phyloP scores from a whole-genome alignment of 2,888 invertebrate genomes.

The Polietes domitor region DNA sequence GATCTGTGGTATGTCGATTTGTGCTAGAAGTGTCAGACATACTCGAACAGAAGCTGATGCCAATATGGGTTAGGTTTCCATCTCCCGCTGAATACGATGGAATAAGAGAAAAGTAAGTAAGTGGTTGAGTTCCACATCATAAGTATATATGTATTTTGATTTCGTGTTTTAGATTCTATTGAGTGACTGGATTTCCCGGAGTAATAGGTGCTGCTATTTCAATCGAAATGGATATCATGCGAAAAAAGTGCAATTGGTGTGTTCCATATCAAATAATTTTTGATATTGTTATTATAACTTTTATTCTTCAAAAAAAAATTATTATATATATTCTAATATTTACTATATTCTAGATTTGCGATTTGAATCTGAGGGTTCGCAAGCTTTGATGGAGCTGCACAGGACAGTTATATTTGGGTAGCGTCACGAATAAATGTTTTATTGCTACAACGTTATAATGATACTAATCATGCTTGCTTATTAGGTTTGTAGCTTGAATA shows the following conservation, averaged over 20 bases:
- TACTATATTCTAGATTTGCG: slow-evolving; percentile 18
- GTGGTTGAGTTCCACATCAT: too few species aligned
- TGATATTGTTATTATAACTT: too few species aligned
- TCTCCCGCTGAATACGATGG: too few species aligned
- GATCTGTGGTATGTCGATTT: not conserved
- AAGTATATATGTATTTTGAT: not conserved
- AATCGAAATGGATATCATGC: slow-evolving; percentile 34
- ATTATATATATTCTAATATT: too few species aligned
- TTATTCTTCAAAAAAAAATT: too few species aligned
- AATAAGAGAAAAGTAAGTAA: too few species aligned
- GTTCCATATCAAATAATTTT: too few species aligned
- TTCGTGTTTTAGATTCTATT: not conserved
- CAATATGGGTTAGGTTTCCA: too few species aligned
- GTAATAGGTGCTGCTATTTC: slow-evolving; percentile 21
- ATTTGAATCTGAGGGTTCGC: slow-evolving; percentile 21
- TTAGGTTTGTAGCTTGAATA: slow-evolving; percentile 26
- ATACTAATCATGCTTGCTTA: slow-evolving; percentile 11
- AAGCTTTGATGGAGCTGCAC: slow-evolving; percentile 21
- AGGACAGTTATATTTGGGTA: slow-evolving; percentile 38
- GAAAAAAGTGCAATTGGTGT: slow-evolving; percentile 30
- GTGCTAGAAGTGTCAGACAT: slow-evolving; percentile 1
- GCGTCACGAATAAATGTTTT: not conserved
- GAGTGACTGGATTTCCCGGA: slow-evolving; percentile 1
- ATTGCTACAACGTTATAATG: slow-evolving; percentile 17
- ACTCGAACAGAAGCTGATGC: too few species aligned